Evolutionary conservation across 2,113 vertebrate genomes (phyloP).

Genomic region (Pitta sordida): DNA sequence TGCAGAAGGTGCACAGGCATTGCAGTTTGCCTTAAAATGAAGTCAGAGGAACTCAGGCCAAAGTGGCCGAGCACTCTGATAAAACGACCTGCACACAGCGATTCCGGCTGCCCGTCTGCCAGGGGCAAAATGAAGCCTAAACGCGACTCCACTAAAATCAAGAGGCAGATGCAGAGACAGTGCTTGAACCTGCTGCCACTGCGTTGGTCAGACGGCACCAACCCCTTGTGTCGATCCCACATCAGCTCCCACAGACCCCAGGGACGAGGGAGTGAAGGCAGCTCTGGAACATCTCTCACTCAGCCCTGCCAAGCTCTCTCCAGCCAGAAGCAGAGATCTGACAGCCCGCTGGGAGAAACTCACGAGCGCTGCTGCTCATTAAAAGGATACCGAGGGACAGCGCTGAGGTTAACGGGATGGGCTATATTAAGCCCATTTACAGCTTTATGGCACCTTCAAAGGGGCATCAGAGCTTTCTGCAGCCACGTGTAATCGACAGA

Average conservation of each 20-base stretch:
- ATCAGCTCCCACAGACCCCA: not conserved
- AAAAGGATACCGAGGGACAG: not conserved
- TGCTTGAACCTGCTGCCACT: fast-evolving
- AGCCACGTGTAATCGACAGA: not conserved
- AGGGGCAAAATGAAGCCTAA: not conserved
- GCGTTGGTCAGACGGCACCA: fast-evolving
- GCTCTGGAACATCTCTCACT: fast-evolving
- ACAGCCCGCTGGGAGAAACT: not conserved
- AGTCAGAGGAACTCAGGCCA: not conserved
- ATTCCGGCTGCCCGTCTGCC: not conserved
- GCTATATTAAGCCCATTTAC: slow-evolving; percentile 6
- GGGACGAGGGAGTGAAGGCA: fast-evolving
- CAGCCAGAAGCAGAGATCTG: not conserved
- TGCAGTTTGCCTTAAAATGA: not conserved
- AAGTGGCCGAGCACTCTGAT: fast-evolving
- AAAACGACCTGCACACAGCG: not conserved
- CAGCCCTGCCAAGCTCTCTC: fast-evolving
- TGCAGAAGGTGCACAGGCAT: not conserved
- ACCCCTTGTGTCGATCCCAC: fast-evolving
- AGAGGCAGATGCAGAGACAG: fast-evolving
- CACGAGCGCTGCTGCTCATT: not conserved
- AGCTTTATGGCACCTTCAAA: not conserved
- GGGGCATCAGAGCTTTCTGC: not conserved
- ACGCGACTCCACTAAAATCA: not conserved
- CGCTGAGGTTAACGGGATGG: not conserved